Conservation (phyloP, 2,113 vertebrate species). For the Sprattus sprattus region DNA sequence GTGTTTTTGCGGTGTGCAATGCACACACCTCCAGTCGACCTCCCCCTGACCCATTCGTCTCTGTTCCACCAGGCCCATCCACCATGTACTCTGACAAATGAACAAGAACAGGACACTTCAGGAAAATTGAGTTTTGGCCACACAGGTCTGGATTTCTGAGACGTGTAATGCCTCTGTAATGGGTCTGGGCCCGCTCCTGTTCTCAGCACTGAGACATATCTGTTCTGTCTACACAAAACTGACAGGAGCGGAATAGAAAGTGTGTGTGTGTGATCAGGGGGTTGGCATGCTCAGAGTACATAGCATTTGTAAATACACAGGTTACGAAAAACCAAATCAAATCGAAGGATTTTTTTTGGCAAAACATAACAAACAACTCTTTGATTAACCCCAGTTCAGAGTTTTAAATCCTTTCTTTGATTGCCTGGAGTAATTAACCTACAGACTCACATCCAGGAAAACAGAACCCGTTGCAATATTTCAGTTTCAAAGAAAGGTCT, state of each 20-base stretch:
- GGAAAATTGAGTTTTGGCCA: constrained; percentile 55
- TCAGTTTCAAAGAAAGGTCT: neutral
- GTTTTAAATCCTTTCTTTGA: neutral
- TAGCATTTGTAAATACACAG: neutral
- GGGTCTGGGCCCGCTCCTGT: neutral
- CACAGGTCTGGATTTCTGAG: constrained; percentile 59
- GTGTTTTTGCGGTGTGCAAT: constrained; percentile 34
- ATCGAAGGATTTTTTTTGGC: neutral
- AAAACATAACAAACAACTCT: neutral
- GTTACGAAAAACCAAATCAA: neutral
- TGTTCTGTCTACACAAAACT: neutral
- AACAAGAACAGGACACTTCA: constrained; percentile 62
- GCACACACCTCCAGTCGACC: constrained; percentile 60
- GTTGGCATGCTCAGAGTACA: neutral
- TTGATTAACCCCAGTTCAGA: neutral
- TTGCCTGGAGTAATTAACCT: neutral
- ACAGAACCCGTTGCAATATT: neutral
- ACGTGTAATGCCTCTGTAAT: constrained; percentile 18
- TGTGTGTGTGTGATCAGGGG: neutral
- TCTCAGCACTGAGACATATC: neutral
- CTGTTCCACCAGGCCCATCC: constrained; percentile 38
- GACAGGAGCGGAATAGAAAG: neutral
- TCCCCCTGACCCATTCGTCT: constrained; percentile 61
- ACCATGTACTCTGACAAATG: constrained; percentile 71
- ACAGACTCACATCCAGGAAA: neutral